Evolutionary conservation across 1,140 invertebrate genomes (phyloP).

Genomic region (Drosophila arizonae): DNA sequence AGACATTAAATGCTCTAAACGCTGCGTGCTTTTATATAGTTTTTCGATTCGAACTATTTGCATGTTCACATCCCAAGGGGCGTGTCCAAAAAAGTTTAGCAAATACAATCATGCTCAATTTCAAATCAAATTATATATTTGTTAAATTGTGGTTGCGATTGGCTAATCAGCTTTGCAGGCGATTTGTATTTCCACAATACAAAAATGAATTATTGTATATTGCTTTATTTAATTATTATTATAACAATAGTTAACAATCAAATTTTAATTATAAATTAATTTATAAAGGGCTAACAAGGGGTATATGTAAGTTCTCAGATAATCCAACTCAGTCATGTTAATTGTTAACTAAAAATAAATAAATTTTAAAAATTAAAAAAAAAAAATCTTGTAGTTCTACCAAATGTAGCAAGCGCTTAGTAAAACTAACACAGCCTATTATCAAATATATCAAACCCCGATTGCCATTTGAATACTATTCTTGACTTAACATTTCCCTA

Average conservation of each 20-base stretch:
- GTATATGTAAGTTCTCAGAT: too few relatives aligned
- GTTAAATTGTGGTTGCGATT: too few relatives aligned
- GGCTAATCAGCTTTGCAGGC: too few relatives aligned
- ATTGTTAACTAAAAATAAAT: too few relatives aligned
- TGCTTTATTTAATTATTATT: too few relatives aligned
- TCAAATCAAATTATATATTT: neutral
- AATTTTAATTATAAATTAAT: too few relatives aligned
- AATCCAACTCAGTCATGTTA: too few relatives aligned
- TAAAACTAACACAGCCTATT: neutral
- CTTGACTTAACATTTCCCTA: neutral
- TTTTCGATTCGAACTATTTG: neutral
- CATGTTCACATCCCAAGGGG: neutral
- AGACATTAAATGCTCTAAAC: neutral
- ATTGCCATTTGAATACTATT: neutral
- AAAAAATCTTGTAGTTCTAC: too few relatives aligned
- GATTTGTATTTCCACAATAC: neutral
- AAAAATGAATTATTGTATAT: too few relatives aligned
- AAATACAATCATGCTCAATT: neutral
- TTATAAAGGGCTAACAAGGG: too few relatives aligned
- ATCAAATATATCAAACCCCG: neutral
- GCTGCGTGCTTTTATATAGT: constrained; percentile 12
- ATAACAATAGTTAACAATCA: too few relatives aligned
- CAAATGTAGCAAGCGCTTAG: neutral
- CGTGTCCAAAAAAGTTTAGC: neutral
- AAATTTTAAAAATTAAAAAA: too few relatives aligned